Base-by-base conservation (phyloP, 1,140 invertebrate genomes). In the Drosophila subpulchrella region DNA sequence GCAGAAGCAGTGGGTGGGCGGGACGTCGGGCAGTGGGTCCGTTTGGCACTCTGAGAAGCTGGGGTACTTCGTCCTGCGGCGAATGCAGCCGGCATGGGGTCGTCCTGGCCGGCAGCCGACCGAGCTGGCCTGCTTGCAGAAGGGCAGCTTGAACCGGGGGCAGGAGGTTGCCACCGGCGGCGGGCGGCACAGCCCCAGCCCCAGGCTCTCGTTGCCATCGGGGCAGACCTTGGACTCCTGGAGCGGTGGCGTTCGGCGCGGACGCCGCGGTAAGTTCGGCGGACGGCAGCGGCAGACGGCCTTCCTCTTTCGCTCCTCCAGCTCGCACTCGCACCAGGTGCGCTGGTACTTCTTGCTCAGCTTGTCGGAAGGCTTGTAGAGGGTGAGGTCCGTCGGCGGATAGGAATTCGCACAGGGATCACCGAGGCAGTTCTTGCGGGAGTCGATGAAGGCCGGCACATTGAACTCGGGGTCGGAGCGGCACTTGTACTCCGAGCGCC, bases 51-150 rank as follows among this genome's bases (percentile, higher is more conserved):
- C 83, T 1, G 83, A 88, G n/a, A 65, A 88, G 12, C 71, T 50
- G 0, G 83, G 83, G 42, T 88, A 88, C 15, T 88, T 88, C 0
- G 83, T 88, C 3, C 57, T 6, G 6, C 67, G 83, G 13, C 61
- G 72, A n/a, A 30, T 46, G 15, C 79, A 80, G 0, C 30, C 12
- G 0, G 13, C 4, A 0, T 44, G 78, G 0, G 13, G 24, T 0
- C 72, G 48, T 11, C 12, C 20, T 0, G 32, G 6, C 12, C 17
- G 36, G 53, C 62, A 81, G 8, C 12, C 24, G 0, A 38, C 44
- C 0, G 54, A 59, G 10, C 5, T 4, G 8, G 15, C 15, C 0
- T 27, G 1, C 60, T 46, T 68, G 42, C 81, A 77, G 34, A 17
- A 44, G 0, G 75, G 79, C 62, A 47, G 42, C 13, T 7, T 50